Evolutionary conservation across 2,113 vertebrate genomes (phyloP).

Genomic region (Pleuronectes platessa): DNA sequence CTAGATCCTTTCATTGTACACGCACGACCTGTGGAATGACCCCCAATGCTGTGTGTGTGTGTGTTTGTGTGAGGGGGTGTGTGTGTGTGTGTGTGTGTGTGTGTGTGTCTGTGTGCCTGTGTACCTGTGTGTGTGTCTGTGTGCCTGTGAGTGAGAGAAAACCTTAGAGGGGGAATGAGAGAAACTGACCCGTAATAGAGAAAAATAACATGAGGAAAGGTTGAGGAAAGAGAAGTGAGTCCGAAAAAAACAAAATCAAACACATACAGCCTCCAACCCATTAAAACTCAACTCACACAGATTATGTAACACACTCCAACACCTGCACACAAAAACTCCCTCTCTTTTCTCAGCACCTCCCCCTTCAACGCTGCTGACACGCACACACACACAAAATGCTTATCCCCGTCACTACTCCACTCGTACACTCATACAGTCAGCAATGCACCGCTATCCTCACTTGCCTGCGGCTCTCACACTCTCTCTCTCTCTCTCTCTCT

Average conservation of each 20-base stretch:
- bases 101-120: too few relatives aligned
- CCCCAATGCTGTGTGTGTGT: not conserved
- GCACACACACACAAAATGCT: not conserved
- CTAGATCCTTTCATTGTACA: slow-evolving; percentile 46
- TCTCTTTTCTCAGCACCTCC: not conserved
- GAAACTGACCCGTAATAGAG: not conserved
- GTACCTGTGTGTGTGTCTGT: too few relatives aligned
- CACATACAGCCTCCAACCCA: not conserved
- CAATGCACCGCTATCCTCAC: slow-evolving; percentile 9
- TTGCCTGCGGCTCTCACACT: not conserved
- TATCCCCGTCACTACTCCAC: not conserved
- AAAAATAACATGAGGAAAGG: not conserved
- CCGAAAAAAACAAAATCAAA: not conserved
- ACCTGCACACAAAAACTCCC: too few relatives aligned
- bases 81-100: too few relatives aligned
- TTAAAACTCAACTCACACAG: not conserved
- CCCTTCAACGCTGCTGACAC: not conserved
- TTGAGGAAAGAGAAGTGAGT: not conserved
- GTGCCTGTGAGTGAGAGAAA: too few relatives aligned
- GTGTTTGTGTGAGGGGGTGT: not conserved
- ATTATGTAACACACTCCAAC: not conserved
- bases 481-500: not conserved
- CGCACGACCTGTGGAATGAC: slow-evolving; percentile 4
- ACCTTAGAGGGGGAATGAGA: not conserved
- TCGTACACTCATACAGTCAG: slow-evolving; percentile 4